These are phyloP conservation scores for Lutjanus argentimaculatus DNA, from an alignment of 2,797 vertebrate genomes.

Conservation along the genomic window DNA sequence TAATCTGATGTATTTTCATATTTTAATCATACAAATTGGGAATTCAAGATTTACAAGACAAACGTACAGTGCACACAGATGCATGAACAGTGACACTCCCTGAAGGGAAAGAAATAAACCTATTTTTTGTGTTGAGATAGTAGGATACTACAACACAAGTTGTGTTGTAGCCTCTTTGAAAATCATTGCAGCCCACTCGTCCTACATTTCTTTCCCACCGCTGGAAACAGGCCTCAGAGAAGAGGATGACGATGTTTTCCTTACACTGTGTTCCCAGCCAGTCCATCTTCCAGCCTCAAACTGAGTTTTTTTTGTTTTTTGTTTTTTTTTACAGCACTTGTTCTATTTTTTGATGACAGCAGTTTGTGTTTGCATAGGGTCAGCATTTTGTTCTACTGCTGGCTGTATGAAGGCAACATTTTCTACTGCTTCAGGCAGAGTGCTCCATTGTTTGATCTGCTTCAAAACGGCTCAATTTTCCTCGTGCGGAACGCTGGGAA, in stretches of 20 bases:
- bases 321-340: constrained; percentile 7
- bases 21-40: no score
- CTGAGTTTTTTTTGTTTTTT: constrained; percentile 1
- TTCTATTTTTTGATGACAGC: constrained; percentile 63
- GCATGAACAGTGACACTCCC: background rate
- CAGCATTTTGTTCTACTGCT: constrained; percentile 62
- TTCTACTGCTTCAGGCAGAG: constrained; percentile 44
- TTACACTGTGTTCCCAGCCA: constrained; percentile 43
- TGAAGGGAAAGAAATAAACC: background rate
- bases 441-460: constrained; percentile 39
- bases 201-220: constrained; percentile 20
- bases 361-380: constrained; percentile 61
- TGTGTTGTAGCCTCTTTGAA: constrained; percentile 14
- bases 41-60: background rate
- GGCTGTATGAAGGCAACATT: constrained; percentile 47
- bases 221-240: constrained; percentile 27
- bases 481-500: constrained; percentile 30
- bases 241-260: constrained; percentile 24
- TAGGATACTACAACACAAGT: background rate
- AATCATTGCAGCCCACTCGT: constrained; percentile 25
- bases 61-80: background rate
- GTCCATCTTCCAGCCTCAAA: constrained; percentile 26
- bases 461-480: constrained; percentile 38
- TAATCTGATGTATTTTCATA: no score
- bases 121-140: background rate